phyloP scores from a whole-genome alignment of 2,113 vertebrate genomes.

The Thunnus maccoyii region DNA sequence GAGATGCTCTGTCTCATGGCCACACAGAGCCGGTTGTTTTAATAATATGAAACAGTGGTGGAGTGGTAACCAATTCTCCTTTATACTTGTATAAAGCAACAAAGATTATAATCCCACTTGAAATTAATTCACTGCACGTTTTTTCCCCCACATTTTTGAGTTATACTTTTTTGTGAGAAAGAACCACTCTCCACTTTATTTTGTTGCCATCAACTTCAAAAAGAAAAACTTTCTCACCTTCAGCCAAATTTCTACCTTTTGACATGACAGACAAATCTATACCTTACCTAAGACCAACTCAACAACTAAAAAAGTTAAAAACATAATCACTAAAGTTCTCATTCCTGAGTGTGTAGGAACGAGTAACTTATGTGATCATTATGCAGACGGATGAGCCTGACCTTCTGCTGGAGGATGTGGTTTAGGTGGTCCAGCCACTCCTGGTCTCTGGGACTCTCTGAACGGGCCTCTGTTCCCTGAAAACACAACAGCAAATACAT shows the following conservation, averaged over 20 bases:
- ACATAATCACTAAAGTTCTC: background rate
- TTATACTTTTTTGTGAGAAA: background rate
- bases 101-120: background rate
- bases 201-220: background rate
- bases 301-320: too few relatives aligned
- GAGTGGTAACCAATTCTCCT: background rate
- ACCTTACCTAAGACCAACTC: background rate
- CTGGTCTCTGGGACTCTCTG: constrained; percentile 81
- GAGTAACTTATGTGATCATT: constrained; percentile 4
- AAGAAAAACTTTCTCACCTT: constrained; percentile 7
- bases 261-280: background rate
- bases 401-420: constrained; percentile 91
- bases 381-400: constrained; percentile 58
- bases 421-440: constrained; percentile 89
- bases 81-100: constrained; percentile 6
- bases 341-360: background rate
- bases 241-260: background rate
- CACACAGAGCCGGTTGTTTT: background rate
- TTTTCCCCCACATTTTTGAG: background rate
- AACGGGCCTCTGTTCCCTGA: constrained; percentile 79
- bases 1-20: too few relatives aligned
- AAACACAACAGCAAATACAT: constrained; percentile 48
- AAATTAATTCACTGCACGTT: background rate
- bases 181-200: background rate
- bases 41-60: background rate